phyloP scores from a whole-genome alignment of 2,113 vertebrate genomes.

The Nyctibius bracteatus region DNA sequence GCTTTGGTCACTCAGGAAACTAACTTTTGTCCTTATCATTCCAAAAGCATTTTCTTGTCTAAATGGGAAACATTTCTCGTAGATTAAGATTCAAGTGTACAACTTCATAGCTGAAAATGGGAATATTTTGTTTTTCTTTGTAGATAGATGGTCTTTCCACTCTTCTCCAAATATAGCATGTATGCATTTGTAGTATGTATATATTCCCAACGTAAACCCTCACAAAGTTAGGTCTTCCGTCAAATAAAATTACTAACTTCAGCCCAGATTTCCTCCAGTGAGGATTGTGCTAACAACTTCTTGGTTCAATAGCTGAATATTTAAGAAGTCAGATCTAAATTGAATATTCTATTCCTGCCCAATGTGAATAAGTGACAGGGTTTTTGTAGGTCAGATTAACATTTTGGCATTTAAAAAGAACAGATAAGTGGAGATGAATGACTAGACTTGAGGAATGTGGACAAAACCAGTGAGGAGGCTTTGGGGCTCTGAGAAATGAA shows the following conservation, averaged over 20 bases:
- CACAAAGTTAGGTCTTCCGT: background rate
- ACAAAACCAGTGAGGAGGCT: background rate
- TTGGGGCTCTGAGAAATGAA: background rate
- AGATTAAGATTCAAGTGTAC: conserved; percentile 12
- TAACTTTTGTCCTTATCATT: conserved; percentile 56
- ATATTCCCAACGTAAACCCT: background rate
- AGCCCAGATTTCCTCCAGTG: background rate
- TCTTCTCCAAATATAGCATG: background rate
- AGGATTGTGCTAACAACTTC: background rate
- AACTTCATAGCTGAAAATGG: conserved; percentile 24
- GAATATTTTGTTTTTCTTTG: conserved; percentile 45
- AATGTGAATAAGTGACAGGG: background rate
- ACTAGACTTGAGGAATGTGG: background rate
- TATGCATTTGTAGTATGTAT: background rate
- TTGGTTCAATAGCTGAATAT: background rate
- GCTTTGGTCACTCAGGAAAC: conserved; percentile 33
- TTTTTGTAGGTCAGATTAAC: background rate
- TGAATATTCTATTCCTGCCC: background rate
- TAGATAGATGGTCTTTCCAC: background rate
- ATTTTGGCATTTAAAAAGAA: background rate
- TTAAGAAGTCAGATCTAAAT: background rate
- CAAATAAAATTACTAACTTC: background rate
- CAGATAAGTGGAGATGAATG: background rate
- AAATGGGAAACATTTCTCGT: conserved; percentile 39
- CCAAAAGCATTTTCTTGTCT: conserved; percentile 49